phyloP scores from a whole-genome alignment of 2,113 vertebrate species.

The Myotis davidii region DNA sequence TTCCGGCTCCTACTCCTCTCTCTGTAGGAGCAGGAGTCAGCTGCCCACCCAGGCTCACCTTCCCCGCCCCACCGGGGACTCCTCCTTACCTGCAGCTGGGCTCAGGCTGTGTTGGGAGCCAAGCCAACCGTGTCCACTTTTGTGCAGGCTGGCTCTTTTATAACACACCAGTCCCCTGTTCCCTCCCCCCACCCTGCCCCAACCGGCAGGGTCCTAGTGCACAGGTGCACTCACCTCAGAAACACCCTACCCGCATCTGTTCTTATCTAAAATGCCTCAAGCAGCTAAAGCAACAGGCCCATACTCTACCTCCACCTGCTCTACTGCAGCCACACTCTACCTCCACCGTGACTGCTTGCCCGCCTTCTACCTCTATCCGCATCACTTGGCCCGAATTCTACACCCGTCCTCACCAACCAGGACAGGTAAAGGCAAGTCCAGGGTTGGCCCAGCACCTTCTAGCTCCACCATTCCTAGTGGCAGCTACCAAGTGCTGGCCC shows the following conservation, averaged over 20 bases:
- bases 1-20: too few species aligned
- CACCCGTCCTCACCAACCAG: too few species aligned
- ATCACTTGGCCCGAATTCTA: too few species aligned
- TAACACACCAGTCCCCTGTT: neutral
- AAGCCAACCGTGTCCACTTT: neutral
- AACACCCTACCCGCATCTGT: neutral
- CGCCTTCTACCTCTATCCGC: neutral
- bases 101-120: neutral
- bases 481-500: too few species aligned
- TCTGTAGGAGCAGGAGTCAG: neutral
- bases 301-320: neutral
- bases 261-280: slow-evolving; percentile 15
- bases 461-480: too few species aligned
- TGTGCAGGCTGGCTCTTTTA: slow-evolving; percentile 39
- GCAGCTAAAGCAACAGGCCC: neutral
- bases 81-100: neutral
- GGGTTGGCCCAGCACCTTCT: too few species aligned
- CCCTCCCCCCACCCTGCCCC: neutral
- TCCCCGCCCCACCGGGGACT: accelerated
- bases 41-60: neutral
- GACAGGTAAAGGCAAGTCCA: too few species aligned
- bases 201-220: neutral
- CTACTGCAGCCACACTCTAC: neutral
- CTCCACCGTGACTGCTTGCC: neutral
- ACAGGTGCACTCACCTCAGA: slow-evolving; percentile 15